Evolutionary conservation across 2,888 invertebrate genomes (phyloP).

Genomic region (Ophonus ardosiacus): DNA sequence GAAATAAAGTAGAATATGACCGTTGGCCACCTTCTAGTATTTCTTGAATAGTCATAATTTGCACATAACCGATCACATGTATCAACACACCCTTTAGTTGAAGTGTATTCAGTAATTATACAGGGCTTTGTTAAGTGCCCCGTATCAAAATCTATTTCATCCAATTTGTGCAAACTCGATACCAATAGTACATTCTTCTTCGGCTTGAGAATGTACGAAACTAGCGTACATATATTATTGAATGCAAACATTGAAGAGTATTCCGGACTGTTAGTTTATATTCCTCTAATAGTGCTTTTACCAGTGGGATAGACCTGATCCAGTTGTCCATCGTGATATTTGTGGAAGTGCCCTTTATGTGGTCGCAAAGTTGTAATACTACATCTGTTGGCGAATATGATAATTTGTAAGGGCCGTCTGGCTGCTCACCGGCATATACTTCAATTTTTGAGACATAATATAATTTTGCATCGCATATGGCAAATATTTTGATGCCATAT

Average conservation of each 20-base stretch:
- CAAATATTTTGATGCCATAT: slow-evolving; percentile 64
- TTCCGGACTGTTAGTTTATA: too few species aligned
- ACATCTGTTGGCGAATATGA: slow-evolving; percentile 54
- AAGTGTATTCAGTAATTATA: background rate
- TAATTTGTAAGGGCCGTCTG: slow-evolving; percentile 49
- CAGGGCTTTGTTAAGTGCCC: slow-evolving; percentile 37
- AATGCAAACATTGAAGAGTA: too few species aligned
- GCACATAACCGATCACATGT: slow-evolving; percentile 8
- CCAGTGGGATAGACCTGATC: too few species aligned
- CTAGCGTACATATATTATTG: too few species aligned
- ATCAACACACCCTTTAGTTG: slow-evolving; percentile 34
- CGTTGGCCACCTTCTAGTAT: too few species aligned
- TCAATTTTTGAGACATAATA: slow-evolving; percentile 57
- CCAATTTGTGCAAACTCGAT: background rate
- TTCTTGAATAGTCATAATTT: too few species aligned
- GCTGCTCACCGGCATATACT: slow-evolving; percentile 55
- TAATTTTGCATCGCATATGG: slow-evolving; percentile 61
- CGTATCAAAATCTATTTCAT: slow-evolving; percentile 6
- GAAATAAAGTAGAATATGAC: too few species aligned
- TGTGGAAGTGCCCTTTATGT: slow-evolving; percentile 64
- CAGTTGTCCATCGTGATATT: slow-evolving; percentile 67
- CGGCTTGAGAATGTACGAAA: too few species aligned
- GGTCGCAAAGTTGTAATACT: slow-evolving; percentile 63
- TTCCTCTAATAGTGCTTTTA: too few species aligned
- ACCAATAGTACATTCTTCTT: too few species aligned